Percentiles rank a stretch among this genome's conserved stretches.
Evolutionary conservation across 2,113 vertebrate species (phyloP).

Genomic region (Peromyscus polionotus): DNA sequence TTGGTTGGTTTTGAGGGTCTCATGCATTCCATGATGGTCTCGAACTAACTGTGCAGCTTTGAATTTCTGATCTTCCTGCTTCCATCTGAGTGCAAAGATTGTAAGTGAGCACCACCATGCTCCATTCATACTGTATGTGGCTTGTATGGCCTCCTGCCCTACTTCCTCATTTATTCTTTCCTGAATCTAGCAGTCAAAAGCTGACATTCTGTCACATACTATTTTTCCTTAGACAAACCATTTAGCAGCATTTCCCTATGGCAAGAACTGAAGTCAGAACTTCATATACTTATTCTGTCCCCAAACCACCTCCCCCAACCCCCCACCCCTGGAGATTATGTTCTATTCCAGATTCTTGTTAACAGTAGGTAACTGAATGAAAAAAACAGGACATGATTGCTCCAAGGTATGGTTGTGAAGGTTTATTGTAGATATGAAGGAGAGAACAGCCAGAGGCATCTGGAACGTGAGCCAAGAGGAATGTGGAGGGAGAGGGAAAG

Average conservation of each 20-base stretch:
- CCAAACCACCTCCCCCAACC: background rate
- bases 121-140: background rate
- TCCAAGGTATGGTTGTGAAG: background rate
- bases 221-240: background rate
- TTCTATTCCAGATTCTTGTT: background rate
- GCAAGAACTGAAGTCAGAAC: background rate
- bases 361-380: background rate
- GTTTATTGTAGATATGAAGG: no score
- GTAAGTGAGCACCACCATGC: no score
- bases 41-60: background rate
- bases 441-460: background rate
- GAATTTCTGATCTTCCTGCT: background rate
- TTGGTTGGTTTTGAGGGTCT: background rate
- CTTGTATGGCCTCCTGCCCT: background rate
- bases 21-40: background rate
- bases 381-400: background rate
- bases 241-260: background rate
- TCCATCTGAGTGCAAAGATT: background rate
- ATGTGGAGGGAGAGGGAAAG: background rate
- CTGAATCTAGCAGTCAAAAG: background rate
- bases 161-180: background rate
- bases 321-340: background rate
- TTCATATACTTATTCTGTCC: background rate
- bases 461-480: background rate
- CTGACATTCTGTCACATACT: constrained; percentile 19